Percentiles rank a stretch among this genome's conserved stretches.
Conservation (phyloP, 1,140 invertebrate species). For the Neodiprion lecontei region DNA sequence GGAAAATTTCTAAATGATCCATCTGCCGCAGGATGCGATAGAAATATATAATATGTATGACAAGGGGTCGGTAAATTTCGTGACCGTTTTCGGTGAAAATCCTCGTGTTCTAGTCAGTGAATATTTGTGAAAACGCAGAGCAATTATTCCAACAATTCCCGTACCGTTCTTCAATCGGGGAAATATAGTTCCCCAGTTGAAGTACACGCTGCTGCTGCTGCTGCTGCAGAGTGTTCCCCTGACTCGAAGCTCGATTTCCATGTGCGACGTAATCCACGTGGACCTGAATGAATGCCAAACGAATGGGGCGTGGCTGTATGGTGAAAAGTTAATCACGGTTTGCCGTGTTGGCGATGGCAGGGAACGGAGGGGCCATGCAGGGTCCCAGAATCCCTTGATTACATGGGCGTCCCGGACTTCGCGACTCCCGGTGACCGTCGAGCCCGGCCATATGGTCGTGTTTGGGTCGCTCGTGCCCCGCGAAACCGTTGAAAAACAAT, state of each 20-base stretch:
- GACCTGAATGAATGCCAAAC: conserved; percentile 63
- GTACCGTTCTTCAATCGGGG: too few relatives aligned
- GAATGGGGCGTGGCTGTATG: conserved; percentile 57
- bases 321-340: conserved; percentile 64
- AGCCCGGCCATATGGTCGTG: conserved; percentile 42
- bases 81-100: too few relatives aligned
- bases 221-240: too few relatives aligned
- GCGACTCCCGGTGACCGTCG: conserved; percentile 35
- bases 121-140: too few relatives aligned
- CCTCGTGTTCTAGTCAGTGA: too few relatives aligned
- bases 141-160: too few relatives aligned
- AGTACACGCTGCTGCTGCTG: too few relatives aligned
- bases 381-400: conserved; percentile 56
- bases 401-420: conserved; percentile 54
- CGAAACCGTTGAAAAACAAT: conserved; percentile 4
- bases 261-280: conserved; percentile 52
- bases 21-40: too few relatives aligned
- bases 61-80: too few relatives aligned
- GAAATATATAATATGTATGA: too few relatives aligned
- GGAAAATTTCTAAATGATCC: too few relatives aligned
- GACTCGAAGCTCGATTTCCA: conserved; percentile 22
- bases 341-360: conserved; percentile 55
- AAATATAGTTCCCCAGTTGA: too few relatives aligned
- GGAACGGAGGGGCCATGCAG: conserved; percentile 38
- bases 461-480: conserved; percentile 32